Base-by-base conservation (phyloP, 2,888 invertebrate species). In the Drosophila lacicola region DNA sequence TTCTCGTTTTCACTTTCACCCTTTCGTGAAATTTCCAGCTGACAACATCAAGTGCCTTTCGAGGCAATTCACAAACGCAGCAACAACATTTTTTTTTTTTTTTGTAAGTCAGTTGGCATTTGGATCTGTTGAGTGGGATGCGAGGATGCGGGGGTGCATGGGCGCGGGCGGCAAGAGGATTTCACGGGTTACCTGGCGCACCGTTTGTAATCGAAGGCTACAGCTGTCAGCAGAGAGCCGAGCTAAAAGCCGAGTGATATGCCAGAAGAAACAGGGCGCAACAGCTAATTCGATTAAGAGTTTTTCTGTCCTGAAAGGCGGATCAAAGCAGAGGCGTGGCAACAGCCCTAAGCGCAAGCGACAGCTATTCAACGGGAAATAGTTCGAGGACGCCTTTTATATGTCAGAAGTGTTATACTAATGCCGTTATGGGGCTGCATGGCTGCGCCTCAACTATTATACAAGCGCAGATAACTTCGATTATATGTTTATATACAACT, bases 31-130 rank as follows among this genome's bases (percentile, higher is more conserved):
- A 66, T 65, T 42, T 57, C 75, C 77, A 65, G 57, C 80, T 77
- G 80, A 82, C 80, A 82, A 84, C 81, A 70, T 75, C 71, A 78
- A 86, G 75, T 70, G 87, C 75, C 65, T 49, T 82, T 67, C 50
- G 57, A 64, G 61, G 42, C 74, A 74, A 57, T 66, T 66, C 49
- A 55, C 47, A 64, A 54, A 49, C 29, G 42, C 21, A 29, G 47
- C 29, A 13, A 37, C 29, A 49, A 37, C 9, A 17, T 9, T 39
- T 29, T 29, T 29, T 21, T 5, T 4, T 21, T 21, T 21, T 29
- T 8, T 29, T 25, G 44, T 36, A 11, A 49, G 65, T 46, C 42
- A 36, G 51, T 50, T 44, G 53, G 37, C 37, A 8, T 29, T 29
- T 29, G 29, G 29, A 29, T 29, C 29, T 29, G 29, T 29, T 29